Base-by-base conservation (phyloP, 2,113 vertebrate genomes). In the Pelobates fuscus region DNA sequence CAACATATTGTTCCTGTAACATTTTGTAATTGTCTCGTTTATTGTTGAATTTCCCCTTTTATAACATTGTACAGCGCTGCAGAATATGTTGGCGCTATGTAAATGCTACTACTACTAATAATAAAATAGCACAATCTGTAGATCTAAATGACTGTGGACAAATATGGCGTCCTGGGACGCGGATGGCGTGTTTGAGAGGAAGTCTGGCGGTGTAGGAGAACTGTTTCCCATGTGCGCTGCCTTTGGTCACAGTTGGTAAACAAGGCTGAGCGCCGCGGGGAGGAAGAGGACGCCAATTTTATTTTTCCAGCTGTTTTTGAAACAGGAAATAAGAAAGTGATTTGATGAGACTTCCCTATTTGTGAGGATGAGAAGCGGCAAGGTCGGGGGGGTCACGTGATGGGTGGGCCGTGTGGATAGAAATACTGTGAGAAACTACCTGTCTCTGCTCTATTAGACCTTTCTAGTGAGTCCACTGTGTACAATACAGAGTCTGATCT, bases 291-390 rank as follows among this genome's bases (percentile, higher is more conserved):
- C 72, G 60, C 63, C 63, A 32, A 37, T 14, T 25, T 26, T 58
- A 23, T 10, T 57, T 58, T 18, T 25, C 15, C 32, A 61, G 24
- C 46, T 37, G 11, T 2, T 49, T 21, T 23, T n/a, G 54, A 59
- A 10, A 8, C 26, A 58, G 32, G 72, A 67, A 54, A 24, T 55
- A 59, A 59, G 32, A 18, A 15, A 30, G 27, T 15, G 64, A 49
- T 55, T 5, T 23, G 5, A 21, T 18, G 20, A 41, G 23, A 25
- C 72, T 76, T 76, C 72, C 72, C 58, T 37, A 49, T 67, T 59
- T 67, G 5, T 8, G 30, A 3, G n/a, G 54, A 66, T 58, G 71
- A 46, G 63, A 59, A 67, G 60, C 60, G 32, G 27, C 63, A 58
- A 21, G 21, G 70, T 62, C 32, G 32, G 70, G 17, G 23, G 30